Base-by-base conservation (phyloP, 2,113 vertebrate species). In the Saguinus imperator region DNA sequence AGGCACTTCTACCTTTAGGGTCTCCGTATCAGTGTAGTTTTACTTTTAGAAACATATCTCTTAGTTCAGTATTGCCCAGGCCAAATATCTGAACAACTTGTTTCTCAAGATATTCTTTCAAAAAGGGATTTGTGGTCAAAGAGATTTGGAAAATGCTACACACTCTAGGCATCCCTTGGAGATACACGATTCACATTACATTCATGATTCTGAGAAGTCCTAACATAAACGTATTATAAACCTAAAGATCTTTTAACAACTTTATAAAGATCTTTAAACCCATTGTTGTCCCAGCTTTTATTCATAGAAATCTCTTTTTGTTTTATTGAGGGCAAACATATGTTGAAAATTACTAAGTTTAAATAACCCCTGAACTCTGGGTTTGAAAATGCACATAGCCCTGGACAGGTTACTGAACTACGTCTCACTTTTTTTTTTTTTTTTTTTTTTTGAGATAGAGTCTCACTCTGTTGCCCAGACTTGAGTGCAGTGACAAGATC, bases 121-220 rank as follows among this genome's bases (percentile, higher is more conserved):
- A 23, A 83, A 86, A 40, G 77, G n/a, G 18, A 64, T 72, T 29
- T 61, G 5, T 89, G 88, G 32, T 7, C 27, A 84, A 14, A 35
- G 25, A n/a, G 43, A 76, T 2, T 3, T 57, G 68, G 25, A 16
- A 64, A 35, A 35, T 1, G 2, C 17, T 10, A 55, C 17, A n/a
- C 6, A 3, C 1, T 18, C 18, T 5, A 21, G 29, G 6, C 14
- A 3, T 25, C 29, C 52, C 58, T 13, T 18, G 4, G 81, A 32
- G 70, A 43, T 0, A 64, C 1, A 50, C 0, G 17, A 1, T 12
- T 87, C 45, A 13, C 3, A 9, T 32, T 3, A 76, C 0, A 9
- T 12, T 32, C 8, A 43, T 6, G 27, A 11, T 21, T 35, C 55
- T 32, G 14, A 82, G 68, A 45, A 14, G 48, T 23, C 80, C 29